Evolutionary conservation across 2,888 invertebrate genomes (phyloP).

Genomic region (Elegia similella): DNA sequence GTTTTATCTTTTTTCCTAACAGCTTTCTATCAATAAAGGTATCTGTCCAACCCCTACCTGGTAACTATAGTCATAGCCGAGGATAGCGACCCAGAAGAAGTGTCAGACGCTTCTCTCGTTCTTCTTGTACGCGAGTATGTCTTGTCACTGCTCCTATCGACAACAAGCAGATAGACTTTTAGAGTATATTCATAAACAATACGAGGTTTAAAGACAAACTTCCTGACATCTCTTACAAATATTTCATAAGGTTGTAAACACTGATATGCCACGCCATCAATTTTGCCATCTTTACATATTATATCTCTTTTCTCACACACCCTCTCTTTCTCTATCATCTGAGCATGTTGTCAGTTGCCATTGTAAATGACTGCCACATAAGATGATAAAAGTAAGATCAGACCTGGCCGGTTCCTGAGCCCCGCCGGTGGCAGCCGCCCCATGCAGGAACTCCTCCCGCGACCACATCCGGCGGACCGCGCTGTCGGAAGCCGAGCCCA

Average conservation of each 20-base stretch:
- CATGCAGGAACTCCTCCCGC: conserved; percentile 88
- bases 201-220: too few relatives aligned
- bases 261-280: too few relatives aligned
- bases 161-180: conserved; percentile 5
- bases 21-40: too few relatives aligned
- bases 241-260: too few relatives aligned
- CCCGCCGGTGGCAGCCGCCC: conserved; percentile 86
- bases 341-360: too few relatives aligned
- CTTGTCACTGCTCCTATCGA: conserved; percentile 74
- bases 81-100: conserved; percentile 70
- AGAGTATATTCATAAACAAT: too few relatives aligned
- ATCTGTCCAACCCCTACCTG: conserved; percentile 42
- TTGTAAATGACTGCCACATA: too few relatives aligned
- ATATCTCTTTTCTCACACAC: too few relatives aligned
- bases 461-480: conserved; percentile 83
- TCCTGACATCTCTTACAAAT: too few relatives aligned
- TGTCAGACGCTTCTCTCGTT: conserved; percentile 61
- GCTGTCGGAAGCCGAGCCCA: conserved; percentile 29
- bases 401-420: conserved; percentile 30
- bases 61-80: conserved; percentile 81
- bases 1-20: too few relatives aligned
- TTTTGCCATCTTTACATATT: too few relatives aligned
- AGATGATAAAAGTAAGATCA: not conserved
- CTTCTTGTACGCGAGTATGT: conserved; percentile 61
- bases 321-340: too few relatives aligned